Evolutionary conservation across 2,797 vertebrate genomes (phyloP).

Genomic region (Crocodylus rhombifer): DNA sequence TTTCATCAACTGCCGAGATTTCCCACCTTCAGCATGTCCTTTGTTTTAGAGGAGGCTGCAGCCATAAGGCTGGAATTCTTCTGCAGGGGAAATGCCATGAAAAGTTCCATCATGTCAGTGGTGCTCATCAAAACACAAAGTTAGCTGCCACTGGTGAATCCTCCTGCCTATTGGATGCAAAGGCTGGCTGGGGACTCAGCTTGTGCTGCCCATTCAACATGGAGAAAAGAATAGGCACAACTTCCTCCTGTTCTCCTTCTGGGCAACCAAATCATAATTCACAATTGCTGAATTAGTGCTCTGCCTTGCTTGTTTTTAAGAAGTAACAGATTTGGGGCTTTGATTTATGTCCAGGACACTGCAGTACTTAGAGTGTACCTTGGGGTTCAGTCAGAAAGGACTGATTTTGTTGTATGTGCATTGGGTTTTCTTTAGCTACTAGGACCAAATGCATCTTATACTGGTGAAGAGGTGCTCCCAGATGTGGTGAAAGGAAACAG

Average conservation of each 20-base stretch:
- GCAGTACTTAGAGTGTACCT: background rate
- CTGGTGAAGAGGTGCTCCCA: background rate
- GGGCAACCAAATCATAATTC: background rate
- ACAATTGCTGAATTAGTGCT: background rate
- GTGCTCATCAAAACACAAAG: background rate
- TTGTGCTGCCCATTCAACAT: fast-evolving
- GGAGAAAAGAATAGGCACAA: background rate
- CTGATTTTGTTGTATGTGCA: background rate
- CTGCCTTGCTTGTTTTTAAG: background rate
- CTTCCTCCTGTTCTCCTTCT: background rate
- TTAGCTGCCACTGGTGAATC: background rate
- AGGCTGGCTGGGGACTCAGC: background rate
- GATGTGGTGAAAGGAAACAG: background rate
- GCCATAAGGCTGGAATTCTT: background rate
- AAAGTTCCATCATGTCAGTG: background rate
- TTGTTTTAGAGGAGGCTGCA: background rate
- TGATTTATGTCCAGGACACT: background rate
- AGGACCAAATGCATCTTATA: background rate
- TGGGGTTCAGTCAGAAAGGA: background rate
- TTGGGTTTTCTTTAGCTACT: background rate
- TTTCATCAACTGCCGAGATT: background rate
- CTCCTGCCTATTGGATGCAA: background rate
- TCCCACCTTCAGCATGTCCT: background rate
- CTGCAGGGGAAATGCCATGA: background rate
- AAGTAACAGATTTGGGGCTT: background rate